Evolutionary conservation across 2,797 vertebrate genomes (phyloP), one percentile per base, ranked within the genome.

Genomic region (Mallotus villosus): DNA sequence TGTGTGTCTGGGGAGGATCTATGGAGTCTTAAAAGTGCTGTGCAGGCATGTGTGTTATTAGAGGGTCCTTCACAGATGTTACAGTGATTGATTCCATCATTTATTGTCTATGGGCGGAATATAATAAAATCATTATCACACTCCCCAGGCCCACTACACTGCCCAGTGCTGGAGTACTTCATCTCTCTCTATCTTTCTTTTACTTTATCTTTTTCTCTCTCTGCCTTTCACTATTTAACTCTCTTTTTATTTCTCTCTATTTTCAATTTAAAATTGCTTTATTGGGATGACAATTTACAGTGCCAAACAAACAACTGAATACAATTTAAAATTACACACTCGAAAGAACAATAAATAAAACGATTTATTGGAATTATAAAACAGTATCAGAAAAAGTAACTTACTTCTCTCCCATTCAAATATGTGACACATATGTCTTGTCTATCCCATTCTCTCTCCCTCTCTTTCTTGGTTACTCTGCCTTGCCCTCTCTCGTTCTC

Each of bases 101-200:
- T 88, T 91, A 86, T 85, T 86, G 78, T 82, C 81, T 84, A 80
- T 83, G 81, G 83, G 79, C 70, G 73, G 73, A 82, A 83, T 68
- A 73, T 86, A 83, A 89, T 87, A 85, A 90, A 87, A 76, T 83
- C 81, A 89, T 90, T 87, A 89, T 74, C 71, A 72, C 73, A 60
- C 67, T 74, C 73, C 60, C 63, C 37, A 69, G 72, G 78, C 70
- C 8, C 27, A 24, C 60, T 60, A 61, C 53, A 55, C 66, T 55
- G 19, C 16, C 51, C 19, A 17, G 16, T 5, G 17, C 51, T 19
- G 1, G 32, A 59, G 34, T 27, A 58, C 27, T 21, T n/a, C 29
- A 3, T 58, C 27, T 58, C 8, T 58, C 58, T 60, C 58, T n/a
- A 24, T 27, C 58, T 25, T 14, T 60, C 55, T 8, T 58, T 22